Base-by-base conservation (phyloP, 1,140 invertebrate genomes). In the Zaprionus ornatus region DNA sequence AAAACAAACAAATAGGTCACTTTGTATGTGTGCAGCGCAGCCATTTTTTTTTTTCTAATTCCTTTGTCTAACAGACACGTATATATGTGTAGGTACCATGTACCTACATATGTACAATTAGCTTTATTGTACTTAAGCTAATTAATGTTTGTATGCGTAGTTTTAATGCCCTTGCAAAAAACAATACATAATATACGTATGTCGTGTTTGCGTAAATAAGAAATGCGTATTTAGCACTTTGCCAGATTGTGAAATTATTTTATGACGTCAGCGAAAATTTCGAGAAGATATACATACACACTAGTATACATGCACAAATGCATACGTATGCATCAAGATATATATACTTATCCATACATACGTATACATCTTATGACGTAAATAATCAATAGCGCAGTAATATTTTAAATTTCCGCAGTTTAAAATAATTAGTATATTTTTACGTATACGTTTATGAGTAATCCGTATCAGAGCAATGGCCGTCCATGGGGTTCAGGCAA, bases 181-280 rank as follows among this genome's bases (percentile, higher is more conserved):
- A 25, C 37, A 27, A 27, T 4, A 32, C 2, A 13, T 25, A 25
- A 45, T 17, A 25, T 52, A 52, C 12, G 27, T 27, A 54, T 27
- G 29, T 12, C 9, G 23, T 15, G 42, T 32, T 4, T 19, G 25
- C 23, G 42, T 63, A 50, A 21, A 19, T 54, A 45, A 13, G 10
- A 59, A 50, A 59, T 61, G 40, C 50, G 40, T 63, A 68, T 68
- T 56, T 56, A 37, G 5, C 35, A 13, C n/a, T 54, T 60, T 62
- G 13, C 19, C 15, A 67, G 10, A 37, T 76, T 71, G 67, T 79
- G 77, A 79, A 76, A 79, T 79, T 23, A 27, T 19, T 27, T 63
- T 76, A 35, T 72, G 77, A 54, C 67, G 73, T 76, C 67, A 76
- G 54, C 45, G 57, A 79, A 72, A 37, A 35, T 29, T 79, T 79